phyloP scores from a whole-genome alignment of 2,113 vertebrate species.

The Crotalus horridus region DNA sequence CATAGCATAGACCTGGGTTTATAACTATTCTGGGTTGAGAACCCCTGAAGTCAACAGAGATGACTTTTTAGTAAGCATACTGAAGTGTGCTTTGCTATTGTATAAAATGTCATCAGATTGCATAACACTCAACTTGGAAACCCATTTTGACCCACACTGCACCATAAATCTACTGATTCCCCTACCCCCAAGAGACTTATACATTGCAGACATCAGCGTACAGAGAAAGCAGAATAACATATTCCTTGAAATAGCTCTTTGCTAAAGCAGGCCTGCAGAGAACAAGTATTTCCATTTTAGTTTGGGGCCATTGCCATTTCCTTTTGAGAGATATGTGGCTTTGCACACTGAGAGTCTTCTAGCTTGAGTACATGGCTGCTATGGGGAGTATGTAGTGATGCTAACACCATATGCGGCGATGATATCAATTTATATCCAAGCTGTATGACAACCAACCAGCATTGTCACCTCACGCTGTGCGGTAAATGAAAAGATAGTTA shows the following conservation, averaged over 20 bases:
- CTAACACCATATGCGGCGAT: slow-evolving; percentile 53
- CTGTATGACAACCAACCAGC: slow-evolving; percentile 53
- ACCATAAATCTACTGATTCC: neutral
- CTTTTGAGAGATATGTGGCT: slow-evolving; percentile 15
- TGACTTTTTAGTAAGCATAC: no score
- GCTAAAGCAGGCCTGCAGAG: slow-evolving; percentile 20
- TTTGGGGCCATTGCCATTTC: neutral
- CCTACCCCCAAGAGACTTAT: neutral
- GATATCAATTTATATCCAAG: slow-evolving; percentile 56
- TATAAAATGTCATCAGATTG: neutral
- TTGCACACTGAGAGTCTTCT: slow-evolving; percentile 30
- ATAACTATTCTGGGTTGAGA: no score
- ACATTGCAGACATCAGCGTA: neutral
- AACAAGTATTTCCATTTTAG: slow-evolving; percentile 23
- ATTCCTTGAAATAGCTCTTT: neutral
- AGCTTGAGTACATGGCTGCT: slow-evolving; percentile 34
- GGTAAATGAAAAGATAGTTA: slow-evolving; percentile 58
- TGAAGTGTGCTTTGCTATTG: no score
- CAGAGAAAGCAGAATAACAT: neutral
- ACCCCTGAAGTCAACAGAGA: no score
- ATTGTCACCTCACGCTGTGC: slow-evolving; percentile 47
- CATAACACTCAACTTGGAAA: neutral
- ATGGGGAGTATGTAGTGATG: slow-evolving; percentile 39
- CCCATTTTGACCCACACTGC: neutral
- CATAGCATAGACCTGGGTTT: neutral